These are phyloP conservation scores for Ictidomys tridecemlineatus DNA, from an alignment of 2,113 vertebrate species.

Conservation along the genomic window DNA sequence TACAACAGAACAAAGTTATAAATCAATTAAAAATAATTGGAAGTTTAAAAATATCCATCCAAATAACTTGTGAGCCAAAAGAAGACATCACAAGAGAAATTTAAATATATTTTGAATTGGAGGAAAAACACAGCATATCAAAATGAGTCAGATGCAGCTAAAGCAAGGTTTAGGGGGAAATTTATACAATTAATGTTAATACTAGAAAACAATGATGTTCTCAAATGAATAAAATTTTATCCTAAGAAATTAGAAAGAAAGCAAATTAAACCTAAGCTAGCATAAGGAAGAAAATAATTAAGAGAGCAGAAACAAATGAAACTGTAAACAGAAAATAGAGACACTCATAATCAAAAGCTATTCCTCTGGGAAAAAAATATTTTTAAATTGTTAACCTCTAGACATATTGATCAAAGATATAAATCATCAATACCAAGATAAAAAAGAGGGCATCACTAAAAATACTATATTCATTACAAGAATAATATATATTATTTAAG, in stretches of 20 bases:
- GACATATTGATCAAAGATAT: not conserved
- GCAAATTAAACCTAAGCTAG: not conserved
- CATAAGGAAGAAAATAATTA: not conserved
- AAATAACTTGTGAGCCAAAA: not conserved
- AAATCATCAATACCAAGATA: not conserved
- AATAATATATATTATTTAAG: not conserved
- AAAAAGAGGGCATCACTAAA: not conserved
- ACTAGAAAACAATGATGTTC: not conserved
- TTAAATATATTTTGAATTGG: not conserved
- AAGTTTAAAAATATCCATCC: not conserved
- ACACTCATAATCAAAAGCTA: not conserved
- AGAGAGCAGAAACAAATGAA: not conserved
- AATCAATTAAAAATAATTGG: not conserved
- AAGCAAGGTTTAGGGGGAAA: not conserved
- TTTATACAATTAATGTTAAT: not conserved
- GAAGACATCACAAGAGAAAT: not conserved
- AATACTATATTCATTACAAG: not conserved
- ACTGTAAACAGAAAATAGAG: not conserved
- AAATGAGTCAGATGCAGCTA: not conserved
- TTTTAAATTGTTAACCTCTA: not conserved
- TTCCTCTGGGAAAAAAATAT: not conserved
- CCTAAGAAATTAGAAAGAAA: not conserved
- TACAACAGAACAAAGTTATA: not conserved
- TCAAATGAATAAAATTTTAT: not conserved
- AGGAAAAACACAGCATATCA: not conserved